phyloP scores from a whole-genome alignment of 2,113 vertebrate species.

The Paedocypris sp. region DNA sequence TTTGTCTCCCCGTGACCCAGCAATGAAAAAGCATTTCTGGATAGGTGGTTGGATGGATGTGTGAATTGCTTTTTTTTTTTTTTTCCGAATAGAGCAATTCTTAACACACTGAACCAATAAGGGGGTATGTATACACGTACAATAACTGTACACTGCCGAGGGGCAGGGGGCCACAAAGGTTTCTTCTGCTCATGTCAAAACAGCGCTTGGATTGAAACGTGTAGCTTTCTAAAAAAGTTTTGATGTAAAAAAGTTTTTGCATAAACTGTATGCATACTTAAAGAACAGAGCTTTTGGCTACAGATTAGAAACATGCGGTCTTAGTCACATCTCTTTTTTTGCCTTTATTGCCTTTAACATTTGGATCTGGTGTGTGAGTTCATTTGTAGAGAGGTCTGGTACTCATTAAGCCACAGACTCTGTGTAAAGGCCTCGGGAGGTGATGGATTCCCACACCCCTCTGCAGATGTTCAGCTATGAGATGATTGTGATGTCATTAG shows the following conservation, averaged over 20 bases:
- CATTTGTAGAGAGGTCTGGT: slow-evolving; percentile 55
- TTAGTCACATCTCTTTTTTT: slow-evolving; percentile 8
- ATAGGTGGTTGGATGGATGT: too few relatives aligned
- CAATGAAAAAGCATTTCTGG: too few relatives aligned
- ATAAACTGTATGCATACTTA: too few relatives aligned
- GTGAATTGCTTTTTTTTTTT: too few relatives aligned
- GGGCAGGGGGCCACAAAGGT: slow-evolving; percentile 10
- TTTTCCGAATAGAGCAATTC: too few relatives aligned
- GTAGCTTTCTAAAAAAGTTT: not conserved
- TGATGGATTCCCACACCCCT: slow-evolving; percentile 52
- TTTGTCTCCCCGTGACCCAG: too few relatives aligned
- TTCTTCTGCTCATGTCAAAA: not conserved
- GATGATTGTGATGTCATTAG: slow-evolving; percentile 55
- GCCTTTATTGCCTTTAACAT: slow-evolving; percentile 34
- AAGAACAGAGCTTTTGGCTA: too few relatives aligned
- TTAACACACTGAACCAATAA: slow-evolving; percentile 31
- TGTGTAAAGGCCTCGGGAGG: slow-evolving; percentile 48
- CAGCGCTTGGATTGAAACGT: slow-evolving; percentile 6
- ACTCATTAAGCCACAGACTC: slow-evolving; percentile 59
- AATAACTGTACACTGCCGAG: slow-evolving; percentile 36
- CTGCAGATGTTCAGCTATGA: slow-evolving; percentile 58
- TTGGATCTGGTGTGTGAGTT: slow-evolving; percentile 41
- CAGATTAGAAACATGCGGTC: not conserved
- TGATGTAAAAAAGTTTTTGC: too few relatives aligned
- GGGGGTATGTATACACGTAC: slow-evolving; percentile 40